Percentiles rank a stretch among this genome's conserved stretches.
phyloP scores from a whole-genome alignment of 92 coral and sea anemone genomes.

The Epizoanthus illoricatus region DNA sequence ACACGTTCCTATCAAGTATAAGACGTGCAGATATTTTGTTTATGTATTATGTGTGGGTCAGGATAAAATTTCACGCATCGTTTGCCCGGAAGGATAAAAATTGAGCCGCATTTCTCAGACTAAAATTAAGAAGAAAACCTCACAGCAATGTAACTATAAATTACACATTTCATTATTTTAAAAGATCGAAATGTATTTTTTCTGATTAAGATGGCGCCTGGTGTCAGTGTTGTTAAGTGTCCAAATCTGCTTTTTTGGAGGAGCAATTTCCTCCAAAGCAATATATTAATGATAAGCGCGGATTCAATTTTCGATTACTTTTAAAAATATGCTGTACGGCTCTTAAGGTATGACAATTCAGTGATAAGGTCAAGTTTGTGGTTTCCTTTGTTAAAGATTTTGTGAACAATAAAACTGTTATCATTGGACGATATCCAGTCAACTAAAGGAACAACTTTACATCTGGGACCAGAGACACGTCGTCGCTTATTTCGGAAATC shows the following conservation, averaged over 20 bases:
- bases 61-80: constrained; percentile 1
- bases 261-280: constrained; percentile 19
- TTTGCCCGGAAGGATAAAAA: constrained; percentile 28
- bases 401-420: background rate
- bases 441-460: background rate
- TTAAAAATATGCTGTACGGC: background rate
- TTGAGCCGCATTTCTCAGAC: background rate
- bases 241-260: background rate
- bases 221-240: background rate
- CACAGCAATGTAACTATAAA: background rate
- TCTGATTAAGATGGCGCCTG: constrained; percentile 17
- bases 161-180: background rate
- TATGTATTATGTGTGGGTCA: background rate
- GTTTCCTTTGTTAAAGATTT: constrained; percentile 13
- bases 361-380: constrained; percentile 29
- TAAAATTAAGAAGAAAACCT: background rate
- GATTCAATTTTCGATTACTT: constrained; percentile 14
- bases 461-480: background rate
- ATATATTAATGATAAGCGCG: background rate
- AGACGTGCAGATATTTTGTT: constrained; percentile 36
- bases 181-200: background rate
- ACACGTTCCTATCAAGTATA: background rate
- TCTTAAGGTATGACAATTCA: constrained; percentile 8
- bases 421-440: background rate
- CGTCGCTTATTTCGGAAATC: constrained; percentile 13